phyloP scores from a whole-genome alignment of 2,113 vertebrate species.

The Sylvilagus bachmani region DNA sequence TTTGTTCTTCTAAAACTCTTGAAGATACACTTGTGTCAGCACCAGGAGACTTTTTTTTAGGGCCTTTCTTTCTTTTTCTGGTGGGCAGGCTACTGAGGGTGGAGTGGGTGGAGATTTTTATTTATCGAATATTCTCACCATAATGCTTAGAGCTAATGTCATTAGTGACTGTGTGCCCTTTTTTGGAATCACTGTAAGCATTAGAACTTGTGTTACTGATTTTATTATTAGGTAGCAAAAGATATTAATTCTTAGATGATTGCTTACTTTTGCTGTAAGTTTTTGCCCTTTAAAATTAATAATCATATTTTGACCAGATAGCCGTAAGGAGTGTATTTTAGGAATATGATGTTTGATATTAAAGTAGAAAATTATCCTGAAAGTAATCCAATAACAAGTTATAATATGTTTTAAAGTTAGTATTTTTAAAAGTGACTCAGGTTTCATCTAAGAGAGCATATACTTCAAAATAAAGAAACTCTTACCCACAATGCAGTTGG shows the following conservation, averaged over 20 bases:
- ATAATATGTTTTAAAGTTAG: neutral
- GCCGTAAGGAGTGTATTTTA: slow-evolving; percentile 3
- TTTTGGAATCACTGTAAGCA: slow-evolving; percentile 5
- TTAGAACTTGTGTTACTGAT: neutral
- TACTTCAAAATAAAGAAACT: slow-evolving; percentile 40
- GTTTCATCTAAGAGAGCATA: neutral
- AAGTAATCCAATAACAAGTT: slow-evolving; percentile 24
- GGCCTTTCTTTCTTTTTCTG: neutral
- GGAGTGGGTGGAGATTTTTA: slow-evolving; percentile 29
- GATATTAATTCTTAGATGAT: neutral
- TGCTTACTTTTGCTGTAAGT: slow-evolving; percentile 14
- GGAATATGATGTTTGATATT: slow-evolving; percentile 13
- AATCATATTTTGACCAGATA: slow-evolving; percentile 9
- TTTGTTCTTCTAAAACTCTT: neutral
- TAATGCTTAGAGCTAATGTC: neutral
- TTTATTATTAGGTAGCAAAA: slow-evolving; percentile 1
- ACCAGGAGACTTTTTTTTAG: slow-evolving; percentile 22
- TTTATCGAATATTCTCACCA: slow-evolving; percentile 40
- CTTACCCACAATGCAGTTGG: neutral
- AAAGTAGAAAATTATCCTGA: slow-evolving; percentile 34
- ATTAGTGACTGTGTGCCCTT: neutral
- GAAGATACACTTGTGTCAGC: neutral
- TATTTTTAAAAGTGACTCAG: neutral
- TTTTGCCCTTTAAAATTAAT: slow-evolving; percentile 8
- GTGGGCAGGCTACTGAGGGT: slow-evolving; percentile 40